Evolutionary conservation across 1,140 invertebrate species (phyloP), one percentile per base, ranked within the genome.

Genomic region (Drosophila paulistorum): DNA sequence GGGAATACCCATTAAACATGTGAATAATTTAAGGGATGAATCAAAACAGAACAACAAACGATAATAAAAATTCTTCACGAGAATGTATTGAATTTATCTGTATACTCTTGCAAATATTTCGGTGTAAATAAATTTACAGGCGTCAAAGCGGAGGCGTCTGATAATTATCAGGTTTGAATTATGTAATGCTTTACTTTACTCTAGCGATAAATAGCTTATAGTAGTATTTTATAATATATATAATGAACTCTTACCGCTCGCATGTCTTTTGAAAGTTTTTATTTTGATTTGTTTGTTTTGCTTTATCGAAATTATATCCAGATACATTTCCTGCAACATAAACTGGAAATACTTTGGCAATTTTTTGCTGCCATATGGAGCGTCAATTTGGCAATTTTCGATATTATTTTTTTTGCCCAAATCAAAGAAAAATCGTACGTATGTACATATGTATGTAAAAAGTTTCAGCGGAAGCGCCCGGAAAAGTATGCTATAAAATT

Each of bases 401-500:
- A 20, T 59, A 59, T 59, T 37, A 37, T 59, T 59, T 11, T 51
- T 51, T 10, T 51, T 51, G 45, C 9, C 14, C 45, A 51, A 51
- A 51, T 72, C 82, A 86, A 86, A 86, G 81, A 86, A 79, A 75
- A 85, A 71, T 86, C 79, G 63, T 77, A 85, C 68, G 37, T 17
- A 17, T 17, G 17, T 39, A 85, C 68, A 11, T 39, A 39, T 39
- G n/a, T n/a, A n/a, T n/a, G n/a, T n/a, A n/a, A n/a, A 85, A 86
- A 87, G 67, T 87, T 82, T 67, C 68, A 58, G 5, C 79, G 84
- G 83, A 87, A 79, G 78, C 62, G 72, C 76, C 84, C 69, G 65
- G 87, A 82, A 86, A 86, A 87, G 79, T 87, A 87, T 87, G 83
- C 83, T 71, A 86, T 87, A 78, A 79, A 86, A 87, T 79, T 82